phyloP scores from a whole-genome alignment of 2,113 vertebrate species.

The Macquaria ambigua region DNA sequence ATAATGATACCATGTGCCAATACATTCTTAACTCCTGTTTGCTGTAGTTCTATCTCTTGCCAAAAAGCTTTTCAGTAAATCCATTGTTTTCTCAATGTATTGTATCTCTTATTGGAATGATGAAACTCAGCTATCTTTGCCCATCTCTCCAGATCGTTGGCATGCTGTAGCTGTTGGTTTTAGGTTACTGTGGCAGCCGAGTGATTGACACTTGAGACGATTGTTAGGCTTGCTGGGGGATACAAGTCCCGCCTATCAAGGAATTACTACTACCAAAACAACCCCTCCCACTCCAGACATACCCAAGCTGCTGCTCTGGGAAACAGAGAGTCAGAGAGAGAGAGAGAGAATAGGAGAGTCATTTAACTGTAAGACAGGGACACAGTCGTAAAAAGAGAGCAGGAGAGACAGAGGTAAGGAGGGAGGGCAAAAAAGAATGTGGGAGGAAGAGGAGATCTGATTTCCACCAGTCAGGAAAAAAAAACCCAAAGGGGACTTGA shows the following conservation, averaged over 20 bases:
- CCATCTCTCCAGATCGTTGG: conserved; percentile 7
- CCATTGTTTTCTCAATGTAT: neutral
- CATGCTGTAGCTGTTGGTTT: conserved; percentile 48
- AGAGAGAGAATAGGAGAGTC: conserved; percentile 23
- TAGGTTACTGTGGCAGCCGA: conserved; percentile 56
- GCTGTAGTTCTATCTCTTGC: neutral
- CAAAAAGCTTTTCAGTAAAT: neutral
- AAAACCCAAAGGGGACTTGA: conserved; percentile 13
- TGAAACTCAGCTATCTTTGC: conserved; percentile 4
- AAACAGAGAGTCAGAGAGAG: conserved; percentile 20
- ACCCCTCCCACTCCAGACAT: conserved; percentile 66
- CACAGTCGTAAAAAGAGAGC: conserved; percentile 12
- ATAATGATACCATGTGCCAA: neutral
- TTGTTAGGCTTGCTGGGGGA: conserved; percentile 57
- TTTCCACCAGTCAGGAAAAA: conserved; percentile 48
- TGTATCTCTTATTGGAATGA: neutral
- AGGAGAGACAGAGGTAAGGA: conserved; percentile 17
- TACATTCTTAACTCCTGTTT: neutral
- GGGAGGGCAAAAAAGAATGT: neutral
- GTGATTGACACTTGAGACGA: conserved; percentile 63
- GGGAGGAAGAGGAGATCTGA: conserved; percentile 44
- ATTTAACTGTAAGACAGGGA: conserved; percentile 45
- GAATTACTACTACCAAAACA: conserved; percentile 78
- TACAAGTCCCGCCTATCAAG: conserved; percentile 72
- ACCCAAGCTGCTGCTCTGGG: conserved; percentile 39